Percentiles rank a stretch among this genome's conserved stretches.
Conservation (phyloP, 2,888 invertebrate species). For the Tetheella fluctuosa region DNA sequence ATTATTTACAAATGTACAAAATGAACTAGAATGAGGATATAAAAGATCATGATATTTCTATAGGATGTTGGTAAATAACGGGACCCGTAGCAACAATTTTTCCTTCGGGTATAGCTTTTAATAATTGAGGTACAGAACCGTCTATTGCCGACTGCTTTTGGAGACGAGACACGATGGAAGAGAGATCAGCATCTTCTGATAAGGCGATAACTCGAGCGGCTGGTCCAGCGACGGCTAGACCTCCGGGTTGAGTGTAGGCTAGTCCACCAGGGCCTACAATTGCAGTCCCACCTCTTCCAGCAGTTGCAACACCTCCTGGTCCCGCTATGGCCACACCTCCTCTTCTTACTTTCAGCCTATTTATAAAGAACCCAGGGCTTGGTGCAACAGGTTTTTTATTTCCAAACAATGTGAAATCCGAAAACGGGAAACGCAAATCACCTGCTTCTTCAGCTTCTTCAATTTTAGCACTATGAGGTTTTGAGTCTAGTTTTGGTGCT, state of each 20-base stretch:
- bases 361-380: conserved; percentile 87
- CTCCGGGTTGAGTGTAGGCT: conserved; percentile 90
- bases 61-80: conserved; percentile 87
- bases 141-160: conserved; percentile 61
- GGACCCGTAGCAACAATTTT: conserved; percentile 90
- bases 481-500: conserved; percentile 14
- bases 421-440: conserved; percentile 57
- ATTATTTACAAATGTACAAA: conserved; percentile 32
- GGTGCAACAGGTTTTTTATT: conserved; percentile 63
- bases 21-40: conserved; percentile 33
- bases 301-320: conserved; percentile 92
- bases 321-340: conserved; percentile 93
- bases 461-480: conserved; percentile 51
- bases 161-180: conserved; percentile 76
- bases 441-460: conserved; percentile 46
- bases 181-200: conserved; percentile 85
- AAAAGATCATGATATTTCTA: conserved; percentile 40
- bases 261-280: conserved; percentile 91
- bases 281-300: conserved; percentile 91
- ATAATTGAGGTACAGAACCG: conserved; percentile 65
- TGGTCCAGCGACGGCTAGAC: conserved; percentile 90
- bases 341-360: conserved; percentile 87
- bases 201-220: conserved; percentile 88
- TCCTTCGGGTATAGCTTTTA: conserved; percentile 85
- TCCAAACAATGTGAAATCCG: conserved; percentile 57